phyloP scores from a whole-genome alignment of 2,113 vertebrate genomes.

The Bos indicus region DNA sequence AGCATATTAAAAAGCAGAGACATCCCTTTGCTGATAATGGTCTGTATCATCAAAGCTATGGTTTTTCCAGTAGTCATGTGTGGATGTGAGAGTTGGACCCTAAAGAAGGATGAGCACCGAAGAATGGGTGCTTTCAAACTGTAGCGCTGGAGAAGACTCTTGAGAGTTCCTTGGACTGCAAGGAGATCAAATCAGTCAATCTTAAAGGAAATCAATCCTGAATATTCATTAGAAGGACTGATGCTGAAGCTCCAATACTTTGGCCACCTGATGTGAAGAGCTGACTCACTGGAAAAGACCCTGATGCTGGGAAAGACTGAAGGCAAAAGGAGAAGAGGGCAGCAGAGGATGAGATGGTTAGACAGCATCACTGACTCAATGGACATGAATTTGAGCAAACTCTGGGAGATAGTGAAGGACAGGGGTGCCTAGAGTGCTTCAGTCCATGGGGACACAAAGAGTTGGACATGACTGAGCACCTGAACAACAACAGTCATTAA shows the following conservation, averaged over 20 bases:
- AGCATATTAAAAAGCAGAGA: neutral
- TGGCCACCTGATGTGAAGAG: neutral
- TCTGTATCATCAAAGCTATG: neutral
- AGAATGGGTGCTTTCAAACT: neutral
- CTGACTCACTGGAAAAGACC: neutral
- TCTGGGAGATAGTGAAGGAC: neutral
- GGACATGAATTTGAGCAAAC: neutral
- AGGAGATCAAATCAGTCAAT: neutral
- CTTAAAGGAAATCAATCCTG: neutral
- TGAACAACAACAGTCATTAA: neutral
- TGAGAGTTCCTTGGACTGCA: neutral
- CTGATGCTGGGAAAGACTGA: neutral
- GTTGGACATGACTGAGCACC: neutral
- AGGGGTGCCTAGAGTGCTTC: neutral
- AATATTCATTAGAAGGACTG: neutral
- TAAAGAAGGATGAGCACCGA: accelerated
- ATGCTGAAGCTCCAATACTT: neutral
- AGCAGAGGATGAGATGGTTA: neutral
- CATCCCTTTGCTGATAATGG: neutral
- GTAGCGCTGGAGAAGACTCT: neutral
- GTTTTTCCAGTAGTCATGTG: neutral
- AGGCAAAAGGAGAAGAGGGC: neutral
- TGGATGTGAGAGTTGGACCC: neutral
- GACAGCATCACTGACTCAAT: neutral
- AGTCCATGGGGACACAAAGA: neutral